Base-by-base conservation (phyloP, 2,888 invertebrate genomes). In the Erebia ligea region DNA sequence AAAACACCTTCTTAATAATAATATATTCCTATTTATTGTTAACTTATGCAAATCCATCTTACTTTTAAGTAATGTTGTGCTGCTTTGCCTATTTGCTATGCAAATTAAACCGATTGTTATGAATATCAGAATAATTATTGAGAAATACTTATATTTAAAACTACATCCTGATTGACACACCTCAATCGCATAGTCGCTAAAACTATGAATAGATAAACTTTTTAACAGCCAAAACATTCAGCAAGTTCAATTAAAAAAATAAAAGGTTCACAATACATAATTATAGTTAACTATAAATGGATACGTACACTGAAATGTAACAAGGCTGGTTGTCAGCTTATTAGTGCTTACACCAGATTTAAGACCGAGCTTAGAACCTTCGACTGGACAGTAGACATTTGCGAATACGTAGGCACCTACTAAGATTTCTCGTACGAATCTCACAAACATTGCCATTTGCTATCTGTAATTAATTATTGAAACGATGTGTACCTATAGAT, bases 281-380 rank as follows among this genome's bases (percentile, higher is more conserved):
- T 10, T 19, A 6, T 13, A 57, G 25, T 57, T 15, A 57, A 25
- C 56, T 57, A 25, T 25, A 57, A 57, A 57, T 45, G 42, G 17
- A 58, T 58, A 42, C 10, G 17, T 42, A 42, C 34, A 50, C 56
- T 66, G 66, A 66, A 56, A 42, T 42, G 17, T 65, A 56, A 66
- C 66, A 34, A 56, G 64, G 58, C 70, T 71, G 71, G 50, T 58
- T 59, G 58, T 68, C 64, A 52, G 58, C 71, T 59, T 71, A 71
- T 71, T 71, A 68, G 67, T 70, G 67, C 63, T 67, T 42, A 52
- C 57, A 64, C 42, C 58, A 59, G 67, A 68, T 68, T 71, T 71
- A 71, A 68, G 59, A 68, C 52, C 68, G 1, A 54, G 56, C 56
- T 42, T 45, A 4, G 34, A 56, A 48, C 45, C 21, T 48, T 62